Base-by-base conservation (phyloP, 2,113 vertebrate genomes). In the Megalops atlanticus region DNA sequence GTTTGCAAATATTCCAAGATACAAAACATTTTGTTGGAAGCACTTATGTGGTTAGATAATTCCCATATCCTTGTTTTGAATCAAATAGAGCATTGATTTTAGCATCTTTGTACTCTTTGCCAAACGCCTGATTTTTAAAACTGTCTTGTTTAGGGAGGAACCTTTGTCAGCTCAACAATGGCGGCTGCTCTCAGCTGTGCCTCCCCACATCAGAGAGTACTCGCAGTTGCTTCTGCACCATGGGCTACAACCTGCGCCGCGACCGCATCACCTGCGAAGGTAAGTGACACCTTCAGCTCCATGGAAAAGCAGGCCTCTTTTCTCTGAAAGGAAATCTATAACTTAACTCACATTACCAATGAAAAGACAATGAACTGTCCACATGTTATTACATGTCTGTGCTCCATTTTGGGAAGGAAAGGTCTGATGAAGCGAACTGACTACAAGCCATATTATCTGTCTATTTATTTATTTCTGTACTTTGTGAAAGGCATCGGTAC, bases 131-230 rank as follows among this genome's bases (percentile, higher is more conserved):
- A n/a, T n/a, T n/a, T 41, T 49, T 38, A 27, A 11, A 18, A 15
- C 38, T 33, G 15, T 78, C 24, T 84, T 40, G 74, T 49, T 87
- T 35, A 99, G 98, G 98, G 80, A 96, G 95, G 85, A 99, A 98
- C 91, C 95, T 93, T 14, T 99, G 98, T 82, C 96, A 98, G 84
- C 81, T 95, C 10, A 98, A 96, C 88, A 99, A 99, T 1, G 98
- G 98, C 64, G 97, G 97, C 33, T 99, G 98, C 87, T 97, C 97
- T 38, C 98, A 99, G 87, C 96, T 99, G 71, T 99, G 98, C 78
- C 93, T 99, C 78, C 98, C 98, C 35, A 98, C 96, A 1, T 98
- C 97, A 11, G 97, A 99, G 92, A 97, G 89, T 76, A 96, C 93
- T 45, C 95, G 97, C 1, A 97, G 96, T n/a, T 99, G 98, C 80